These are phyloP conservation scores for Ophonus ardosiacus DNA, from an alignment of 2,888 invertebrate genomes.

Conservation along the genomic window DNA sequence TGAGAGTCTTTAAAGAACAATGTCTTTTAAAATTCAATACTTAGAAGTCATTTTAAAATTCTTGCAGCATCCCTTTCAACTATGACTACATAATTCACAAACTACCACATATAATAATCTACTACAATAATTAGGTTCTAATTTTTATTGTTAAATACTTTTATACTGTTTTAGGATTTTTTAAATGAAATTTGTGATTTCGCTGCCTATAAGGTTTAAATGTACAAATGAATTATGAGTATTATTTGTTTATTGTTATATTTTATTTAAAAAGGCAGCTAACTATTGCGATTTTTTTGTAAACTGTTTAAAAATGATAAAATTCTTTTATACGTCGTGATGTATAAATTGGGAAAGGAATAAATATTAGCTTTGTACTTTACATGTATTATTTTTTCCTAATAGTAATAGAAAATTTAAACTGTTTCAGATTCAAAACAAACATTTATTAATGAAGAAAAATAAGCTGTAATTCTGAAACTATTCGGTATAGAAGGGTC, in stretches of 20 bases:
- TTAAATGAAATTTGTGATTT: constrained; percentile 30
- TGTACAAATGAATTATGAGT: constrained; percentile 33
- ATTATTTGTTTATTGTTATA: constrained; percentile 47
- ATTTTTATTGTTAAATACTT: constrained; percentile 48
- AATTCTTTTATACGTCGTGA: constrained; percentile 62
- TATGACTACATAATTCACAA: no score
- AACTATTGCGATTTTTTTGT: constrained; percentile 51
- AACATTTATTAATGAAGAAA: no score
- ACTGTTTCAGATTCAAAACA: no score
- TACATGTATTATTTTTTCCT: not conserved
- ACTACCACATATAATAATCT: no score
- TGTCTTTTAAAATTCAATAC: no score
- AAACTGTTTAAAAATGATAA: constrained; percentile 57
- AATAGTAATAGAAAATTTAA: no score
- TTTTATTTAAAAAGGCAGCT: constrained; percentile 54
- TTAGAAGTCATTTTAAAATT: no score
- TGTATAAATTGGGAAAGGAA: constrained; percentile 62
- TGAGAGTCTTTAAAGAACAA: no score
- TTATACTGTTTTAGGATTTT: constrained; percentile 42
- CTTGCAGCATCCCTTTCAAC: no score
- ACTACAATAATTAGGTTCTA: constrained; percentile 39
- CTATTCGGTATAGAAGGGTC: no score
- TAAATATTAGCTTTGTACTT: constrained; percentile 58
- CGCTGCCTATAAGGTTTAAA: constrained; percentile 31
- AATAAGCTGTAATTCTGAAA: no score